Conservation (phyloP, 2,113 vertebrate species). For the Anolis carolinensis region DNA sequence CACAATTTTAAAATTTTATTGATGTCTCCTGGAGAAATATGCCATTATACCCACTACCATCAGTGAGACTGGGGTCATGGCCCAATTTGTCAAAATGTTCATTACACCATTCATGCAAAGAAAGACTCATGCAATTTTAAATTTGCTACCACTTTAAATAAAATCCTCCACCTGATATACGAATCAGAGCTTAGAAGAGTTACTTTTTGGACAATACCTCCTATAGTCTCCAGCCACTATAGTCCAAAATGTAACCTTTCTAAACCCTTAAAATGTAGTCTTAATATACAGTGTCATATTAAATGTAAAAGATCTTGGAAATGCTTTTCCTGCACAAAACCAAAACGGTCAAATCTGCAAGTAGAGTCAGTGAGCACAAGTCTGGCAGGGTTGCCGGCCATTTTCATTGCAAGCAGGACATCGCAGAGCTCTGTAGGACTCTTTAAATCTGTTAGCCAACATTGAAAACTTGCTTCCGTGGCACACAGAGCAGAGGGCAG, state of each 20-base stretch:
- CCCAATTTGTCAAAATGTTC: background rate
- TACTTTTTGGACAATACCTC: too few species aligned
- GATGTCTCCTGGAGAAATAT: background rate
- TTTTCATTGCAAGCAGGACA: conserved; percentile 92
- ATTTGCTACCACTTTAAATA: background rate
- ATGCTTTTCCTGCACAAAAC: background rate
- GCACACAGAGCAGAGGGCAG: conserved; percentile 92
- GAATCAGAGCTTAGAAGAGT: too few species aligned
- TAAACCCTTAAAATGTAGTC: background rate
- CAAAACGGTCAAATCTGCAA: background rate
- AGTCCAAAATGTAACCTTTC: too few species aligned
- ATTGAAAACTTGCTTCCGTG: conserved; percentile 98
- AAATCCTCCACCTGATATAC: background rate
- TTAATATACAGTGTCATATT: background rate
- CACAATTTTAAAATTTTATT: background rate
- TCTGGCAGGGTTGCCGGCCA: conserved; percentile 87
- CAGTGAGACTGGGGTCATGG: background rate
- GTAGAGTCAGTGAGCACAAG: conserved; percentile 73
- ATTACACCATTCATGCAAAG: background rate
- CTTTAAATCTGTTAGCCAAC: conserved; percentile 94
- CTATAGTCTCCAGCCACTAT: too few species aligned
- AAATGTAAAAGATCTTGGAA: background rate
- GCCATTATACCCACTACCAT: background rate
- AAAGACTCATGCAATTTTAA: accelerated
- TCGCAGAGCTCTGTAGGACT: conserved; percentile 91